Evolutionary conservation across 2,113 vertebrate genomes (phyloP).

Genomic region (Cyprinodon variegatus): DNA sequence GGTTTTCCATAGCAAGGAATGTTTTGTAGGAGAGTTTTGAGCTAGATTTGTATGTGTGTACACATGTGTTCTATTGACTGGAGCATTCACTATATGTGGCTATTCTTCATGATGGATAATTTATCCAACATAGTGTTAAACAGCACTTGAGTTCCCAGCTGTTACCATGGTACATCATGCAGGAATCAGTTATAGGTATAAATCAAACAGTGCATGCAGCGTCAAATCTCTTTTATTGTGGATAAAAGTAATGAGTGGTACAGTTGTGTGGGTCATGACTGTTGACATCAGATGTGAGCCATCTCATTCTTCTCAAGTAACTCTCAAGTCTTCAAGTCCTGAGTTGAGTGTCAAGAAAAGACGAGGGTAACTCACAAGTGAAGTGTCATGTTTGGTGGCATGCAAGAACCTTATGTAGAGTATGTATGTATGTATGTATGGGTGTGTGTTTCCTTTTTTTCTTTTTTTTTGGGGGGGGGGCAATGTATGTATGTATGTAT

Average conservation of each 20-base stretch:
- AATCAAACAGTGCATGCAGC: background rate
- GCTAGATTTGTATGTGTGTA: constrained; percentile 22
- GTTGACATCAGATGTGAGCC: background rate
- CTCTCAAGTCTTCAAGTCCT: no score
- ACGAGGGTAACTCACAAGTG: no score
- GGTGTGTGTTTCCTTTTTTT: no score
- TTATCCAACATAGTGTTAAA: constrained; percentile 15
- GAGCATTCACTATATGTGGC: constrained; percentile 36
- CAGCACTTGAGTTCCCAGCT: constrained; percentile 19
- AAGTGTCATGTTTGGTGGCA: no score
- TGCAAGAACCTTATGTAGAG: no score
- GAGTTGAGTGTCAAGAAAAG: no score
- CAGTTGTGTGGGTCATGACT: background rate
- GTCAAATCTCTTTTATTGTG: background rate
- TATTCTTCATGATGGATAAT: constrained; percentile 32
- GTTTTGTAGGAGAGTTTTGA: constrained; percentile 39
- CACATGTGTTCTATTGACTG: constrained; percentile 30
- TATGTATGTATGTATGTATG: no score
- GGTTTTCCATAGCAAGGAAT: constrained; percentile 67
- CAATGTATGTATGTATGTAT: no score
- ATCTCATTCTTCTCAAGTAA: no score
- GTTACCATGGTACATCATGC: constrained; percentile 9
- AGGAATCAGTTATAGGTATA: background rate
- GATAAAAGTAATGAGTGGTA: background rate
- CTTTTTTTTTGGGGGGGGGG: no score